These are phyloP conservation scores for Aurelia aurita DNA, from an alignment of 30 jellyfish, hydroid and myxozoan species.

Conservation along the genomic window DNA sequence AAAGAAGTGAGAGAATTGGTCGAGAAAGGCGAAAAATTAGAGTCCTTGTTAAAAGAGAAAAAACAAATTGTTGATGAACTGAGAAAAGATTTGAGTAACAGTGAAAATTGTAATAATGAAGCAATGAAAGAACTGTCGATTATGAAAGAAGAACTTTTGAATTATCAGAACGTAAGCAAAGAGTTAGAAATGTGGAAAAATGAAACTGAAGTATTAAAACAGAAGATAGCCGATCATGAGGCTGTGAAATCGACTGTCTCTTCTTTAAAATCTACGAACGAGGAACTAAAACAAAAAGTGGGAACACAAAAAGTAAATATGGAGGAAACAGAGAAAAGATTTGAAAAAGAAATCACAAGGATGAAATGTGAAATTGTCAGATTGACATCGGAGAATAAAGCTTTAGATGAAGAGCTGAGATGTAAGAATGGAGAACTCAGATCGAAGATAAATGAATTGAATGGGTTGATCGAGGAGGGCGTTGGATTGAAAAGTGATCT, in stretches of 20 bases:
- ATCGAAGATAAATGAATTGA: background rate
- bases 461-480: constrained; percentile 31
- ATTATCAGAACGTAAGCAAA: background rate
- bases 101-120: background rate
- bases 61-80: background rate
- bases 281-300: background rate
- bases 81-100: background rate
- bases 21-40: background rate
- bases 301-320: background rate
- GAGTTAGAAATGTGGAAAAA: background rate
- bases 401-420: constrained; percentile 11
- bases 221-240: no score
- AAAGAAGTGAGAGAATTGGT: background rate
- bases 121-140: background rate
- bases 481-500: constrained; percentile 24
- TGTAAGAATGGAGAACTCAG: constrained; percentile 33
- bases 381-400: constrained; percentile 7
- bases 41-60: background rate
- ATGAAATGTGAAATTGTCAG: background rate
- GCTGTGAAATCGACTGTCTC: no score
- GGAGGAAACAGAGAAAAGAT: background rate
- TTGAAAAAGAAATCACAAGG: background rate
- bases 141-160: background rate
- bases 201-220: background rate
- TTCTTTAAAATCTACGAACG: no score